Base-by-base conservation (phyloP, 2,888 invertebrate genomes). In the Aproaerema taeniolella region DNA sequence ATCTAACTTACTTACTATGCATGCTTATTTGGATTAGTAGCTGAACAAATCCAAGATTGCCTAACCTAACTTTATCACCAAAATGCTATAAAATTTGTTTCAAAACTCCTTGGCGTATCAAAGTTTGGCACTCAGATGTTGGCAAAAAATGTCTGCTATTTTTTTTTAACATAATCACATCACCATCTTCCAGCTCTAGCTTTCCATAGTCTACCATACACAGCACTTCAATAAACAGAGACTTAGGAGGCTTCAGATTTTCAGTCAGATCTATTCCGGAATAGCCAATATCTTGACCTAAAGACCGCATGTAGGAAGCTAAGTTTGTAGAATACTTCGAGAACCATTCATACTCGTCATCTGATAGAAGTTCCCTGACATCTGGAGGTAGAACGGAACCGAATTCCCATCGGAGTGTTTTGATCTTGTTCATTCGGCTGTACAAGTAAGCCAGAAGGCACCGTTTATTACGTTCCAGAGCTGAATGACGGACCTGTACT, bases 381-480 rank as follows among this genome's bases (percentile, higher is more conserved):
- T 97, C 96, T 0, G 90, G 73, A 0, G 98, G 98, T 39, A 99
- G 74, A 32, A 97, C 93, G 25, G 96, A 94, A 1, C 99, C 99
- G 68, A 97, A 95, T 61, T 97, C 95, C 99, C 99, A 99, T 32
- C 99, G 89, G 73, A 97, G 89, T n/a, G 93, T 91, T 54, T 93
- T 90, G 13, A 99, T 90, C 59, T 92, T 91, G 50, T 89, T 88
- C 68, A 98, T 86, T 49, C 99, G 88, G 58, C 94, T 94, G 68
- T 94, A 93, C 37, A 95, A 82, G 59, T 95, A 95, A 0, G 95
- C 91, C 1, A 97, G 80, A 0, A 98, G 85, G 64, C 98, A 98
- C 24, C 98, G 89, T 65, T 96, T 93, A 66, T 98, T 96, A 29
- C 98, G 89, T 69, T 95, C 93, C 11, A 98, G 72, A 0, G 94